Evolutionary conservation across 2,888 invertebrate species (phyloP), one percentile per base, ranked within the genome.

Genomic region (Caenorhabditis wallacei): DNA sequence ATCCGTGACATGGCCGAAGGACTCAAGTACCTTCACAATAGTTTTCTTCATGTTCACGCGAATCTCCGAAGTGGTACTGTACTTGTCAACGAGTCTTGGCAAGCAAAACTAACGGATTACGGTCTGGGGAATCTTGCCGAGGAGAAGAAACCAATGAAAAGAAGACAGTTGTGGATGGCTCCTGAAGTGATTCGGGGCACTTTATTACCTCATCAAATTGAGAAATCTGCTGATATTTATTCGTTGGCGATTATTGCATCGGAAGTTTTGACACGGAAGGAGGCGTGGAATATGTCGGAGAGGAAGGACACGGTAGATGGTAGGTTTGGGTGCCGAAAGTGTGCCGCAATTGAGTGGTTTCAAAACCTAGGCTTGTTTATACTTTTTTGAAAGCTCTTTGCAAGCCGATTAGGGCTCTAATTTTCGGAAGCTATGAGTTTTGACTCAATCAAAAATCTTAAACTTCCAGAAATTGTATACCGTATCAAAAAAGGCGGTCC

Each of bases 171-270:
- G 18, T 90, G 91, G 91, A 84, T 80, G 51, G 89, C 90, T 1
- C 90, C 90, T 5, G 90, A 90, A 78, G 83, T 88, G 22, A 81
- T 89, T 18, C 76, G 90, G 1, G 80, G 79, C 10, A 82, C 81
- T 37, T 24, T 76, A 13, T 22, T 76, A 0, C 84, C 84, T 10
- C 69, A 80, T 51, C 76, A 80, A 18, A 85, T 86, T 10, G 87
- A 87, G 2, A 80, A 84, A 75, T 74, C 88, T 20, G 90, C 89
- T 11, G 90, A 90, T 69, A 82, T 91, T 22, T 90, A 89, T 79
- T 88, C 89, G 16, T 88, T 90, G 74, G 88, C 89, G 13, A 89
- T 90, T 18, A 87, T 91, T 43, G 85, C 87, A 22, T 88, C 89
- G 35, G 90, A 90, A 61, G 72, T 90, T 46, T 56, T 90, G 35